Evolutionary conservation across 1,140 invertebrate genomes (phyloP), one percentile per base, ranked within the genome.

Genomic region (Drosophila navojoa): DNA sequence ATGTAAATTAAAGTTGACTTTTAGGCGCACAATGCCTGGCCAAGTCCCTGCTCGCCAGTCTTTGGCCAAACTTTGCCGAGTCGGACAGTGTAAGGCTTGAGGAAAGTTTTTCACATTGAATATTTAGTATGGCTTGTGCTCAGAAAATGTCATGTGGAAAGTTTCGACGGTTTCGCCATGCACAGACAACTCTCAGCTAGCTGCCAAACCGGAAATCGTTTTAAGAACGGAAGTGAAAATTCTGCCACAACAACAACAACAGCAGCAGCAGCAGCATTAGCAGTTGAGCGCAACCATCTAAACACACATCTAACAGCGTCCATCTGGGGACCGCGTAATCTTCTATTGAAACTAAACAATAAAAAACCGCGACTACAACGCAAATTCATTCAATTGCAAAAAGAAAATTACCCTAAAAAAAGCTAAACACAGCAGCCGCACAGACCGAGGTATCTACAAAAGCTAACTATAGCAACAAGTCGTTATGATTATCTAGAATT

Each of bases 1-100:
- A 91, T 91, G 80, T 55, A 91, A 91, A 91, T 91, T 90, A 77
- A 90, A 91, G 89, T 89, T 91, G 89, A 91, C 89, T 90, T 89
- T 81, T 76, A 77, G 80, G 77, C 71, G 74, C 58, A 84, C 74
- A 84, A 78, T 78, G 66, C 6, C 29, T 11, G 13, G 16, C 38
- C 29, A 54, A 49, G 44, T 29, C n/a, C 15, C 49, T 40, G 25
- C 13, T 44, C 10, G n/a, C 9, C 3, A n/a, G 50, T 13, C 35
- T 58, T 58, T 35, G 19, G 19, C 19, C 1, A 54, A 49, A 52
- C 40, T 59, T 52, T 38, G 27, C 35, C 54, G 64, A 69, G 79
- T 57, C 67, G 42, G 45, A 50, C 59, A 29, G 63, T 59, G 69
- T 67, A 40, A 19, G 22, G 47, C 38, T 35, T 29, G 44, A 86